Base-by-base conservation (phyloP, 2,888 invertebrate species). In the Macrosoma leucophasiata region DNA sequence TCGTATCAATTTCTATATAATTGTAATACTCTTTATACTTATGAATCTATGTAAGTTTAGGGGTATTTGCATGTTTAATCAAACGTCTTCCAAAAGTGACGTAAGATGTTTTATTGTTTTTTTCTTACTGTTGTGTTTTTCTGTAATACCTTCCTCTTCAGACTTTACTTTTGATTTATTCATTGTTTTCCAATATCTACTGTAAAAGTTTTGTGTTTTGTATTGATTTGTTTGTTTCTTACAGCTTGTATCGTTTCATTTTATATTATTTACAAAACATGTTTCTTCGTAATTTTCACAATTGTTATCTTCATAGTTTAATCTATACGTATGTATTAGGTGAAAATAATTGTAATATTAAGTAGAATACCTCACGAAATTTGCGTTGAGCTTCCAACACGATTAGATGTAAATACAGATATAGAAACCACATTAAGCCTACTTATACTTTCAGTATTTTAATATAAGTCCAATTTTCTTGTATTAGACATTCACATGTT, bases 341-440 rank as follows among this genome's bases (percentile, higher is more conserved):
- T 11, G 3, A 26, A 9, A 43, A 39, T 60, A 57, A 62, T 56
- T 43, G 48, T 55, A 51, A 54, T 52, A 41, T 38, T 50, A 71
- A 58, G 65, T 70, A 74, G 66, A 62, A 71, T 73, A 66, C 61
- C 72, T 79, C 78, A 76, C 62, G 63, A 78, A 79, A 82, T 84
- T 84, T 81, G 76, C 84, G 84, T 84, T 84, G 85, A 84, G 85
- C 85, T 85, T 85, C 85, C 85, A 85, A 84, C 82, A 84, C 78
- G 81, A 79, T 82, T 85, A 85, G 85, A 73, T 85, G 84, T 85
- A 85, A 64, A 85, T 85, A 84, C 68, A 73, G 61, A 67, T 58
- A 61, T 70, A 66, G n/a, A n/a, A n/a, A n/a, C n/a, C n/a, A n/a
- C n/a, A n/a, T n/a, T n/a, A n/a, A n/a, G n/a, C n/a, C n/a, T n/a